phyloP scores from a whole-genome alignment of 2,797 vertebrate genomes.

The Galagoides demidoff region DNA sequence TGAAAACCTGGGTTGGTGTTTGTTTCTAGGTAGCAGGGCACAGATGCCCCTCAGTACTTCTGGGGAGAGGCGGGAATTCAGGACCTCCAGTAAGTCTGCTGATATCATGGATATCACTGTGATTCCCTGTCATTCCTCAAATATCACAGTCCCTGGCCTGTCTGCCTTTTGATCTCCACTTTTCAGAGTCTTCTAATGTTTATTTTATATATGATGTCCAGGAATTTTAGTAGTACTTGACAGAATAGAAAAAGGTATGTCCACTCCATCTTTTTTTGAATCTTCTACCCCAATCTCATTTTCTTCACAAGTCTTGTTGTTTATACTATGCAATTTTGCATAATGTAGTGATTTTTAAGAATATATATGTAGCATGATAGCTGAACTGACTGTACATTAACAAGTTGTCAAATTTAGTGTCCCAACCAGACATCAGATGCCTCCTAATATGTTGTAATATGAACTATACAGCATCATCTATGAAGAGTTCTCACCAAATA shows the following conservation, averaged over 20 bases:
- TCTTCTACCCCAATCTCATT: background rate
- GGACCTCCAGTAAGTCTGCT: too few relatives aligned
- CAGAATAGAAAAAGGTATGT: background rate
- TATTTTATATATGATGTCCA: background rate
- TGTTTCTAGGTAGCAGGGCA: background rate
- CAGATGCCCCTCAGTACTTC: background rate
- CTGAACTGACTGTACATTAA: background rate
- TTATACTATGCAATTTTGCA: slow-evolving; percentile 1
- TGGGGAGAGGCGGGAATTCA: background rate
- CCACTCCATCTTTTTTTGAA: background rate
- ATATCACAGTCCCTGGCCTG: background rate
- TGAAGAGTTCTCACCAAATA: background rate
- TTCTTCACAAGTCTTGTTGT: background rate
- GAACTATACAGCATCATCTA: background rate
- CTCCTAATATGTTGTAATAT: background rate
- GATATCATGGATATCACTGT: too few relatives aligned
- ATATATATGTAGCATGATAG: background rate
- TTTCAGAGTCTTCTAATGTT: background rate
- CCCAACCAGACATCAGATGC: background rate
- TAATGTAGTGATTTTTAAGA: background rate
- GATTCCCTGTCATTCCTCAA: background rate
- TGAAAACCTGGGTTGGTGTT: background rate
- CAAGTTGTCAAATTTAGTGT: background rate
- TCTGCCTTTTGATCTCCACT: background rate
- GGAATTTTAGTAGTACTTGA: background rate